Conservation (phyloP, 2,888 invertebrate genomes). For the Aphelenchoides bicaudatus region DNA sequence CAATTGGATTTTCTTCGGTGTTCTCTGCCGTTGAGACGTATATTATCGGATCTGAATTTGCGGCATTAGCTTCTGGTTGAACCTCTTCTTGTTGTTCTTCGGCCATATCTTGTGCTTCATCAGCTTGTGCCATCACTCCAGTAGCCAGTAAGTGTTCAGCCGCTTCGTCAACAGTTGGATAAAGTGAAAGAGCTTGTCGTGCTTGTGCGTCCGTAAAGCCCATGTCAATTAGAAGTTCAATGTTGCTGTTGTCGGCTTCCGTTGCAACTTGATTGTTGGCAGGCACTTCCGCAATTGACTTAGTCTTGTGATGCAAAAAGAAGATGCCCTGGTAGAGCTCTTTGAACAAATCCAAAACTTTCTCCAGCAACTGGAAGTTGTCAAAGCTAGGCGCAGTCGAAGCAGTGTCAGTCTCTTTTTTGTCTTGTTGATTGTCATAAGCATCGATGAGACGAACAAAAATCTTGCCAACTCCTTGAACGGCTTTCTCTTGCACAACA, state of each 20-base stretch:
- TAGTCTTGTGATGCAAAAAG: slow-evolving; percentile 18
- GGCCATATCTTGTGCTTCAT: background rate
- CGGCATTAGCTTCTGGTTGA: background rate
- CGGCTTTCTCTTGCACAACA: no score
- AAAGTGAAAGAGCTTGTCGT: slow-evolving; percentile 32
- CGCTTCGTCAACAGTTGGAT: slow-evolving; percentile 27
- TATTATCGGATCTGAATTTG: background rate
- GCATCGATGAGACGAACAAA: no score
- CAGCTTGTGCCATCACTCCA: background rate
- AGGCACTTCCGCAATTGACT: slow-evolving; percentile 1
- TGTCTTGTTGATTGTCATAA: no score
- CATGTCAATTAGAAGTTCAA: slow-evolving; percentile 41
- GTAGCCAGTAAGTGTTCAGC: slow-evolving; percentile 25
- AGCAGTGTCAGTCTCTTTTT: no score
- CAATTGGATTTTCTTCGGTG: slow-evolving; percentile 8
- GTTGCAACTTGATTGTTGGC: background rate
- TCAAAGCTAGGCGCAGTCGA: no score
- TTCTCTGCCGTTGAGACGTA: background rate
- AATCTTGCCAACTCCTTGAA: no score
- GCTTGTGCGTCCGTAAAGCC: slow-evolving; percentile 45
- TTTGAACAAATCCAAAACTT: slow-evolving; percentile 19
- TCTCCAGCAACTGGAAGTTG: background rate
- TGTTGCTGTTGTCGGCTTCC: slow-evolving; percentile 24
- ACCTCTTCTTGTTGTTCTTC: background rate
- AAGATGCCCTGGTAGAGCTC: slow-evolving; percentile 28